Evolutionary conservation across 2,113 vertebrate species (phyloP).

Genomic region (Silurus asotus): DNA sequence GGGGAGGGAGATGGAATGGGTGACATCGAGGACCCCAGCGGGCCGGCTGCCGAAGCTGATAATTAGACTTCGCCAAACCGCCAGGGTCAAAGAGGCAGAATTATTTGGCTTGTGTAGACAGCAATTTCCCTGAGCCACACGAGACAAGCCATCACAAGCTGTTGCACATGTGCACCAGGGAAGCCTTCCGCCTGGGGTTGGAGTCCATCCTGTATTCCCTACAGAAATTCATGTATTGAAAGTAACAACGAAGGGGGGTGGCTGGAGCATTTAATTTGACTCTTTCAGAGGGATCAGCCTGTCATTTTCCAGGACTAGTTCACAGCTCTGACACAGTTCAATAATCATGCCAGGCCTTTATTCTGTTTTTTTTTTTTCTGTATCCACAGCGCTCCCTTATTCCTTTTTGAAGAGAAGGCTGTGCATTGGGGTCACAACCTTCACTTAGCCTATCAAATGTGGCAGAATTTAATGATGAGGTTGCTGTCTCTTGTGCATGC

Average conservation of each 20-base stretch:
- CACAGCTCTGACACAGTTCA: constrained; percentile 72
- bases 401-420: constrained; percentile 34
- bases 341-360: constrained; percentile 71
- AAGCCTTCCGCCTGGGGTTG: constrained; percentile 56
- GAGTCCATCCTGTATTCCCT: constrained; percentile 76
- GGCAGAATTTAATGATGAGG: constrained; percentile 62
- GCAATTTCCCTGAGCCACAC: constrained; percentile 87
- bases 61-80: constrained; percentile 83
- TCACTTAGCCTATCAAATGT: constrained; percentile 60
- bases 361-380: neutral
- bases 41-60: constrained; percentile 77
- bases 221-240: constrained; percentile 80
- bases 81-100: constrained; percentile 76
- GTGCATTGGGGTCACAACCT: constrained; percentile 52
- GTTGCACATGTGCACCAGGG: constrained; percentile 77
- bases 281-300: constrained; percentile 69
- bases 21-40: constrained; percentile 68
- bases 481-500: constrained; percentile 48
- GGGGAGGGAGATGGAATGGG: constrained; percentile 70
- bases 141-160: constrained; percentile 84
- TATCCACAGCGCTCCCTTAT: constrained; percentile 14
- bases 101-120: constrained; percentile 86
- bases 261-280: constrained; percentile 81
- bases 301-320: constrained; percentile 75
- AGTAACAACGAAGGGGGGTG: constrained; percentile 71